These are phyloP conservation scores for Epirrhoe alternata DNA, from an alignment of 2,888 invertebrate genomes.

Conservation along the genomic window DNA sequence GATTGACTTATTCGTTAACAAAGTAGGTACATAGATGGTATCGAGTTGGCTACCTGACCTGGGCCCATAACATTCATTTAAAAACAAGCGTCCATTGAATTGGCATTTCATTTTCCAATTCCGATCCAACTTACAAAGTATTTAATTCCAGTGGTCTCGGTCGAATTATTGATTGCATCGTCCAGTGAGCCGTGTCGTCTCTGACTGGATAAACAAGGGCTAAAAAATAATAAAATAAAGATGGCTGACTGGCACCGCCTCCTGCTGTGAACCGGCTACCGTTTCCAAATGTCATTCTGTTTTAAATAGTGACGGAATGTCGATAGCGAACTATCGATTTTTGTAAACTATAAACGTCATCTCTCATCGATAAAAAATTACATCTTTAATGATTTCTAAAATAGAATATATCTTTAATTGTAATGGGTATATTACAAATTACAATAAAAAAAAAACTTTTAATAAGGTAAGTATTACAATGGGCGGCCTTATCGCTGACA, in stretches of 20 bases:
- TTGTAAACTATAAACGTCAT: neutral
- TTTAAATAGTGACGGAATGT: constrained; percentile 33
- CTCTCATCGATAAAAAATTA: neutral
- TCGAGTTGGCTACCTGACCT: neutral
- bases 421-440: too few species aligned
- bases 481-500: too few species aligned
- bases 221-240: constrained; percentile 76
- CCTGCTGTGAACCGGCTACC: constrained; percentile 78
- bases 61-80: neutral
- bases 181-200: constrained; percentile 75
- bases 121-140: constrained; percentile 47
- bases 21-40: too few species aligned
- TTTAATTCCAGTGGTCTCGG: constrained; percentile 79
- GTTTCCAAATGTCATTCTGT: constrained; percentile 81
- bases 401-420: too few species aligned
- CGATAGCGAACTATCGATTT: constrained; percentile 20
- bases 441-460: too few species aligned
- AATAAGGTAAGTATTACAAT: too few species aligned
- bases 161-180: constrained; percentile 80
- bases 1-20: neutral
- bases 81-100: neutral
- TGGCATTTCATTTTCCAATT: neutral
- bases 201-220: constrained; percentile 81
- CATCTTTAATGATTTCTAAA: neutral
- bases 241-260: constrained; percentile 79